Evolutionary conservation across 1,140 invertebrate genomes (phyloP).

Genomic region (Drosophila ogumai): DNA sequence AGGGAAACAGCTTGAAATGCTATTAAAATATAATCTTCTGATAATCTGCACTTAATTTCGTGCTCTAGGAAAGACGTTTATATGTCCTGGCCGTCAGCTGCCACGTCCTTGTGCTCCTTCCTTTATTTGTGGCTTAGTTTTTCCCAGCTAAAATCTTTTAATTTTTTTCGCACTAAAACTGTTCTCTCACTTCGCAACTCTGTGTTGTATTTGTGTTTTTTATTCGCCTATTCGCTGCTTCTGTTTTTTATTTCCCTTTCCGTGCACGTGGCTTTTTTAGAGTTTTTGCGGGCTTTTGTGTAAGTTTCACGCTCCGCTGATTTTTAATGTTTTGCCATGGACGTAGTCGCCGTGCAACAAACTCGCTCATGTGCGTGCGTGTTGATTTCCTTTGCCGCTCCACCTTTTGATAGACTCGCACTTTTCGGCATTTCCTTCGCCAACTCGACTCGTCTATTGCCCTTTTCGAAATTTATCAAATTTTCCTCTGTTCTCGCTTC

Average conservation of each 20-base stretch:
- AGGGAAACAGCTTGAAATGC: slow-evolving; percentile 82
- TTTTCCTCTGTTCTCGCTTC: slow-evolving; percentile 47
- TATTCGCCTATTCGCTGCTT: slow-evolving; percentile 23
- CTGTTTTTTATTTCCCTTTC: slow-evolving; percentile 23
- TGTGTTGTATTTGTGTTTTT: slow-evolving; percentile 38
- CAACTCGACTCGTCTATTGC: slow-evolving; percentile 49
- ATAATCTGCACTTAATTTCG: slow-evolving; percentile 83
- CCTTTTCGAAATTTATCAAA: slow-evolving; percentile 74
- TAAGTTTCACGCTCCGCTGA: slow-evolving; percentile 65
- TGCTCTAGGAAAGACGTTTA: slow-evolving; percentile 49
- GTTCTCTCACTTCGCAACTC: slow-evolving; percentile 45
- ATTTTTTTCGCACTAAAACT: slow-evolving; percentile 47
- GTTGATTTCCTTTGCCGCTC: slow-evolving; percentile 63
- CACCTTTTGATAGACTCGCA: slow-evolving; percentile 71
- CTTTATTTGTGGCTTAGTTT: slow-evolving; percentile 20
- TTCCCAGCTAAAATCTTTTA: slow-evolving; percentile 52
- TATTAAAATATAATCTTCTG: slow-evolving; percentile 83
- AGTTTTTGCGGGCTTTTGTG: slow-evolving; percentile 40
- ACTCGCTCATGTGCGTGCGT: slow-evolving; percentile 73
- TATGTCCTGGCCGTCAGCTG: slow-evolving; percentile 59
- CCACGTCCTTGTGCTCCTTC: slow-evolving; percentile 16
- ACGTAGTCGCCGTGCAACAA: slow-evolving; percentile 40
- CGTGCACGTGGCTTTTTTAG: slow-evolving; percentile 28
- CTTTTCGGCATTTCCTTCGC: slow-evolving; percentile 26
- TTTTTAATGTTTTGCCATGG: slow-evolving; percentile 71